Conservation (phyloP, 2,113 vertebrate genomes). For the Pseudonaja textilis region DNA sequence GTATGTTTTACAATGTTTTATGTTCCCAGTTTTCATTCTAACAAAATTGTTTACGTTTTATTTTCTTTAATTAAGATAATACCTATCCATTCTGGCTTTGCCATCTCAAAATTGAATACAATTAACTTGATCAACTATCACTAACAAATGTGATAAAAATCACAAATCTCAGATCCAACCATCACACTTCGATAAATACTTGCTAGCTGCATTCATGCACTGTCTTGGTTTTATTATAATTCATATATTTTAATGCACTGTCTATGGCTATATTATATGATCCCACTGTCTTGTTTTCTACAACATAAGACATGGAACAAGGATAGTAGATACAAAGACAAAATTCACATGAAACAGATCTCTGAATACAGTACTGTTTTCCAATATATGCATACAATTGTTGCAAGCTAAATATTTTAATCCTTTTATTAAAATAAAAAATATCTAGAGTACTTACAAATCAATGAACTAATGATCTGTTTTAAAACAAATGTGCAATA, state of each 20-base stretch:
- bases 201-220: background rate
- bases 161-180: background rate
- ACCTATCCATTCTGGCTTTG: background rate
- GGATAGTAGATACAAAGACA: background rate
- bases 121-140: background rate
- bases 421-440: background rate
- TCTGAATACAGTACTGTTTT: background rate
- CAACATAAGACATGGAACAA: background rate
- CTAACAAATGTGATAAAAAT: background rate
- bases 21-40: background rate
- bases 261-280: background rate
- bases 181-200: background rate
- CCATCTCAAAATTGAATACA: background rate
- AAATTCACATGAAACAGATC: background rate
- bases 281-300: background rate
- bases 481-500: background rate
- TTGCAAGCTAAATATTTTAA: background rate
- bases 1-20: background rate
- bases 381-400: background rate
- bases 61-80: background rate
- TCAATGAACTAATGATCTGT: background rate
- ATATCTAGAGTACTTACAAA: background rate
- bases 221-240: background rate
- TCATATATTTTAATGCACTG: background rate
- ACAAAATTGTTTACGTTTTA: background rate